phyloP scores from a whole-genome alignment of 2,113 vertebrate genomes.

The Notechis scutatus region DNA sequence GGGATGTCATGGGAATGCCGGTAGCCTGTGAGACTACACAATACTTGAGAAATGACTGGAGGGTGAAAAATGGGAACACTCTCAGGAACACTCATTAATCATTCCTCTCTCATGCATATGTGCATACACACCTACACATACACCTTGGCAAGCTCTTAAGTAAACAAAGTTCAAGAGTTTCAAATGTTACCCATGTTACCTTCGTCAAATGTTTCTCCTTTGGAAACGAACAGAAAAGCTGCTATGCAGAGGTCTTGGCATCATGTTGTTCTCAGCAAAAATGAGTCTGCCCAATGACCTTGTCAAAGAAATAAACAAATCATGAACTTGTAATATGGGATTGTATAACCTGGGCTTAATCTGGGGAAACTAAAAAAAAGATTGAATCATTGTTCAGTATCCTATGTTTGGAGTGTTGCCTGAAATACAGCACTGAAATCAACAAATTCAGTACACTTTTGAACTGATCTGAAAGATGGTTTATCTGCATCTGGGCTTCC shows the following conservation, averaged over 20 bases:
- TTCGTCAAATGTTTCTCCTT: not conserved
- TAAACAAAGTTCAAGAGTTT: not conserved
- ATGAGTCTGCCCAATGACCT: not conserved
- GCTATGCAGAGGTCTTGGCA: not conserved
- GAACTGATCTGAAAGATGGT: not conserved
- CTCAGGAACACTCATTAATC: not conserved
- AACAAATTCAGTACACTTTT: not conserved
- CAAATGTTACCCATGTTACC: not conserved
- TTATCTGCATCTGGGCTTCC: not conserved
- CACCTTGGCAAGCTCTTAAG: not conserved
- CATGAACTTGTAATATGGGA: not conserved
- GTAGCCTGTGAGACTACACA: not conserved
- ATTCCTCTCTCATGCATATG: not conserved
- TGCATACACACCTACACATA: not conserved
- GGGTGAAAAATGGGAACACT: not conserved
- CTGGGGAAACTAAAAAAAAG: not conserved
- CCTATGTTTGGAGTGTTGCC: not conserved
- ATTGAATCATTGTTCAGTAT: not conserved
- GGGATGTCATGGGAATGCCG: not conserved
- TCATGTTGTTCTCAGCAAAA: not conserved
- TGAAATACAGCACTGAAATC: not conserved
- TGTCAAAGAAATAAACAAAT: not conserved
- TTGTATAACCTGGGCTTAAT: not conserved
- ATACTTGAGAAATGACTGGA: not conserved
- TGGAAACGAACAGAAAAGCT: not conserved